Evolutionary conservation across 1,140 invertebrate species (phyloP).

Genomic region (Sycophaga agraensis): DNA sequence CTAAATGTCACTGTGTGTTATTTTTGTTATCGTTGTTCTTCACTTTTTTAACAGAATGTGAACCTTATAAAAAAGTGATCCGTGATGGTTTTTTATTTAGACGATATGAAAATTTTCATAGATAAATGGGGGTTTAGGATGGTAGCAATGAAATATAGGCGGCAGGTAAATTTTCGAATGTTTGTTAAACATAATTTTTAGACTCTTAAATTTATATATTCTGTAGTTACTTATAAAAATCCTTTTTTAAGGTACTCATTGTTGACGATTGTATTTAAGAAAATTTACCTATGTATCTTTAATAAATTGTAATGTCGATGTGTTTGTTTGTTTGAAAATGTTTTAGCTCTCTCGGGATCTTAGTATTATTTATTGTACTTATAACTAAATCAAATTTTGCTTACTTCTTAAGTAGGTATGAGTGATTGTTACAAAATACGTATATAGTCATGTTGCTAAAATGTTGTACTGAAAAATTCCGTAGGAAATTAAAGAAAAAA

Average conservation of each 20-base stretch:
- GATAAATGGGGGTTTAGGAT: not conserved
- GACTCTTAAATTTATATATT: no score
- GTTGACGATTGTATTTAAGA: no score
- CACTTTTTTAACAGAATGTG: not conserved
- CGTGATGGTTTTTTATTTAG: not conserved
- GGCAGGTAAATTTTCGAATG: not conserved
- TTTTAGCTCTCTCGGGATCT: not conserved
- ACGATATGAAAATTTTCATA: no score
- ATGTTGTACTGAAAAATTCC: not conserved
- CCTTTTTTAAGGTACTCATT: no score
- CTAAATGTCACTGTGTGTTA: slow-evolving; percentile 4
- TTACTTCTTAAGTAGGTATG: not conserved
- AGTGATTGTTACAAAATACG: not conserved
- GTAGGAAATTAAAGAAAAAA: not conserved
- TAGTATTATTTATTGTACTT: slow-evolving; percentile 21
- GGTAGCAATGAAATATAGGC: not conserved
- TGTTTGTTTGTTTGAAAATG: not conserved
- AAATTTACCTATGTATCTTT: no score
- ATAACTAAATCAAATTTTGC: slow-evolving; percentile 12
- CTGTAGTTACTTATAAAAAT: no score
- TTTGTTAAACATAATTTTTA: no score
- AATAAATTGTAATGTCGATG: not conserved
- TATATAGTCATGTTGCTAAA: not conserved
- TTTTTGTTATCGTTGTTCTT: not conserved
- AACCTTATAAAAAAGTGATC: not conserved